Conservation (phyloP, 2,888 invertebrate genomes). For the Hipparchia semele region DNA sequence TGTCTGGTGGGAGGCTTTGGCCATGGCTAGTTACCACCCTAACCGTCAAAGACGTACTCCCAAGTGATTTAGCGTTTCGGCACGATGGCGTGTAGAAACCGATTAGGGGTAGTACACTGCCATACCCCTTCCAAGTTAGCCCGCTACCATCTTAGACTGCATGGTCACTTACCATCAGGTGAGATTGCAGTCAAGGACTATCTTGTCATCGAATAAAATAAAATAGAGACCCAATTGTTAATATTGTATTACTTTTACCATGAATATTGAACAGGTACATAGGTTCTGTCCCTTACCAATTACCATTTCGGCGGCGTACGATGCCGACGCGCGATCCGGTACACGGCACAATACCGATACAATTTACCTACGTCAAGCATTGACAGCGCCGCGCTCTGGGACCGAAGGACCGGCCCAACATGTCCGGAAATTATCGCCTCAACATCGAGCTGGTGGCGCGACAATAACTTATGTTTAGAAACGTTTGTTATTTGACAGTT, state of each 20-base stretch:
- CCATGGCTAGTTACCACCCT: too few species aligned
- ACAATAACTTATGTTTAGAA: not conserved
- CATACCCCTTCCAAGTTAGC: too few species aligned
- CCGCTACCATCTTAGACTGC: too few species aligned
- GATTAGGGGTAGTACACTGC: too few species aligned
- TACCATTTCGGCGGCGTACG: slow-evolving; percentile 24
- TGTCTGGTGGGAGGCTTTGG: too few species aligned
- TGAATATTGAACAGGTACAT: slow-evolving; percentile 6
- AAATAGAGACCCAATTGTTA: too few species aligned
- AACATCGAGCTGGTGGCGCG: not conserved
- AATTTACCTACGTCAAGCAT: slow-evolving; percentile 63
- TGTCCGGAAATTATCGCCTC: slow-evolving; percentile 46
- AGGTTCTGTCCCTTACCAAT: slow-evolving; percentile 41
- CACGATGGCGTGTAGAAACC: too few species aligned
- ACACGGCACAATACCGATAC: slow-evolving; percentile 51
- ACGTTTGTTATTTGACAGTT: not conserved
- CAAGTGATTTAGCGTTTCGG: too few species aligned
- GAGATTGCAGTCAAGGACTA: too few species aligned
- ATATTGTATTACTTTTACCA: not conserved
- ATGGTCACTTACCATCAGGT: too few species aligned
- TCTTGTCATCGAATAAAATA: too few species aligned
- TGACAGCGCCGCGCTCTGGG: slow-evolving; percentile 49
- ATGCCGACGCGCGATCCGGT: slow-evolving; percentile 38
- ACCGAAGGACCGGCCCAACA: slow-evolving; percentile 45
- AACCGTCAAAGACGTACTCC: too few species aligned